phyloP scores from a whole-genome alignment of 2,797 vertebrate species.

The Sebastes glaucus region DNA sequence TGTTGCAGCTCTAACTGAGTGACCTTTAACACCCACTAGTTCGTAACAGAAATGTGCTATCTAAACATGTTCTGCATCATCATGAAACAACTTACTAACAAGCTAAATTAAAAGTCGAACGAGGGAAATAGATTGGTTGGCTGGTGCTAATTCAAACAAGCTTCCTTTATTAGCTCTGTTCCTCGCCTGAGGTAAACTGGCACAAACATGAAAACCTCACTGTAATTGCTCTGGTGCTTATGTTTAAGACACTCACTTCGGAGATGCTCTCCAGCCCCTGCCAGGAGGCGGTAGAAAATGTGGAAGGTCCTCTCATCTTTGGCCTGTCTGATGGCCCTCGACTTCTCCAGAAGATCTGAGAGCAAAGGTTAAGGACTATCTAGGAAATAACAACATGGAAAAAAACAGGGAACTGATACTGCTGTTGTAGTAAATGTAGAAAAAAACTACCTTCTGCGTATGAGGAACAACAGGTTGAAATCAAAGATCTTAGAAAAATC shows the following conservation, averaged over 20 bases:
- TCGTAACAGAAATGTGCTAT: background rate
- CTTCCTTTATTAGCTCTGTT: background rate
- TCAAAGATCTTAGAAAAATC: background rate
- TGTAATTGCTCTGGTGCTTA: background rate
- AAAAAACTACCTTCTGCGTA: background rate
- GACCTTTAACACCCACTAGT: background rate
- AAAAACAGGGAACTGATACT: background rate
- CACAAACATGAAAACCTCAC: background rate
- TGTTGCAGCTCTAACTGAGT: too few relatives aligned
- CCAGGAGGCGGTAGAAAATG: constrained; percentile 95
- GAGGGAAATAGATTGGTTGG: background rate
- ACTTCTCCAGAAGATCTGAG: constrained; percentile 96
- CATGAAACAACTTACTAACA: constrained; percentile 33
- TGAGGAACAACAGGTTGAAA: background rate
- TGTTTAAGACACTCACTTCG: constrained; percentile 85
- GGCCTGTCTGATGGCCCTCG: constrained; percentile 96
- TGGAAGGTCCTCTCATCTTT: constrained; percentile 98
- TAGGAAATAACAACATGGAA: background rate
- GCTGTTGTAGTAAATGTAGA: background rate
- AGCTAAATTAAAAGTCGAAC: constrained; percentile 33
- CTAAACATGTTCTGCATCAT: constrained; percentile 7
- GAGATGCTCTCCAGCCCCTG: constrained; percentile 95
- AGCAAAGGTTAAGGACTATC: constrained; percentile 79
- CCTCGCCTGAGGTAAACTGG: background rate
- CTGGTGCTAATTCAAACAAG: constrained; percentile 13